Evolutionary conservation across 2,113 vertebrate species (phyloP).

Genomic region (Riparia riparia): DNA sequence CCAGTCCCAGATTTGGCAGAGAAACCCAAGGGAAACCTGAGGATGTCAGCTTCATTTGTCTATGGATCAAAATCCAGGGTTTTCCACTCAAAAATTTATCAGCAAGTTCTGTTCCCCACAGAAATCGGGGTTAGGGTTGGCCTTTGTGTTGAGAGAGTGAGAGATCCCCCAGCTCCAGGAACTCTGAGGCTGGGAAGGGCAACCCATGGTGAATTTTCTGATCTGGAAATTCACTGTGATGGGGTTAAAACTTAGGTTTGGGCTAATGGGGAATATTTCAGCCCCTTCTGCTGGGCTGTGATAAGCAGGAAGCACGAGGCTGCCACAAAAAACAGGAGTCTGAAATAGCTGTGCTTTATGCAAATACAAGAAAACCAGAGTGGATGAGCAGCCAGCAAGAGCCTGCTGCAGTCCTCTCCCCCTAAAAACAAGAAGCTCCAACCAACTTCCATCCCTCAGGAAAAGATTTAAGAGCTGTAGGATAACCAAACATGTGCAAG

Average conservation of each 20-base stretch:
- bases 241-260: neutral
- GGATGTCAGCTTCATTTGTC: neutral
- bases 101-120: neutral
- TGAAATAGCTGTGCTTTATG: conserved; percentile 61
- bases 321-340: conserved; percentile 34
- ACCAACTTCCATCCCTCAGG: neutral
- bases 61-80: conserved; percentile 10
- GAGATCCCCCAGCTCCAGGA: neutral
- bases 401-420: conserved; percentile 2
- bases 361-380: conserved; percentile 20
- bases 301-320: conserved; percentile 65
- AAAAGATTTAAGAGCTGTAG: neutral
- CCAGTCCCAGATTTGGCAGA: neutral
- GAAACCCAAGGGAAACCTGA: conserved; percentile 34
- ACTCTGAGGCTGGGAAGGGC: neutral
- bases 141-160: neutral
- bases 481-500: conserved; percentile 1
- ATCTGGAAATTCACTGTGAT: neutral
- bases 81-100: neutral
- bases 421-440: conserved; percentile 1
- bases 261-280: neutral
- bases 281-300: conserved; percentile 59
- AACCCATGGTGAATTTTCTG: neutral
- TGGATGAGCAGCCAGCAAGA: neutral
- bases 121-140: neutral